A percentile compares a stretch with the other conserved stretches of the same genome.
Evolutionary conservation across 2,113 vertebrate genomes (phyloP).

Genomic region (Nycticryphes semicollaris): DNA sequence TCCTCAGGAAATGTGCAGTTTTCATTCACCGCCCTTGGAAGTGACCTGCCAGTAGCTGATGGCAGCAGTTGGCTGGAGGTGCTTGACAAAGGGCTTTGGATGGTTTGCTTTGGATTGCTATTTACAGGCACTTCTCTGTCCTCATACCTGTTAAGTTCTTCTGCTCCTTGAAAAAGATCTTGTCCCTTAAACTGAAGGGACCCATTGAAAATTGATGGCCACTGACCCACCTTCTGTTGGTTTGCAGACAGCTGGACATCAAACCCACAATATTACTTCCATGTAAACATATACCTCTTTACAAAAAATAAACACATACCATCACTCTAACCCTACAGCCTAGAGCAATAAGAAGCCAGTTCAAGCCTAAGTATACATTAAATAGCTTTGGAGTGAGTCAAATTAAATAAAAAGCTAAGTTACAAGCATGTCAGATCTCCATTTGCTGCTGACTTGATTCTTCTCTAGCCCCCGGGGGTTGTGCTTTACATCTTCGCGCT

Average conservation of each 20-base stretch:
- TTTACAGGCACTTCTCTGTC: constrained; percentile 59
- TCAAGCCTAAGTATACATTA: constrained; percentile 34
- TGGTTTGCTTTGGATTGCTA: constrained; percentile 53
- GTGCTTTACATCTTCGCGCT: constrained; percentile 47
- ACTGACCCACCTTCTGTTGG: neutral
- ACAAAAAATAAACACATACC: constrained; percentile 13
- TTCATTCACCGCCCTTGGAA: neutral
- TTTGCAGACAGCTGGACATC: neutral
- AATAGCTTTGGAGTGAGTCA: constrained; percentile 56
- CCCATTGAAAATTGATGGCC: neutral
- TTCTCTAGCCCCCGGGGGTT: neutral
- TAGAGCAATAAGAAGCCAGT: constrained; percentile 52
- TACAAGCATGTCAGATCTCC: constrained; percentile 34
- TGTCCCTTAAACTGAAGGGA: neutral
- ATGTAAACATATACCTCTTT: constrained; percentile 62
- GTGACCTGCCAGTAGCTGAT: neutral
- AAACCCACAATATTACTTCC: neutral
- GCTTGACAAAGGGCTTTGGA: neutral
- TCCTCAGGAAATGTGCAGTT: neutral
- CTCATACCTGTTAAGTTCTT: neutral
- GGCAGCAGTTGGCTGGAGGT: neutral
- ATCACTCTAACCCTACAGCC: constrained; percentile 23
- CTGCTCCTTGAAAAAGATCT: neutral
- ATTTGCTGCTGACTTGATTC: neutral
- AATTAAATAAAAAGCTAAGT: constrained; percentile 59